Conservation (phyloP, 2,113 vertebrate genomes). For the Chauna torquata region DNA sequence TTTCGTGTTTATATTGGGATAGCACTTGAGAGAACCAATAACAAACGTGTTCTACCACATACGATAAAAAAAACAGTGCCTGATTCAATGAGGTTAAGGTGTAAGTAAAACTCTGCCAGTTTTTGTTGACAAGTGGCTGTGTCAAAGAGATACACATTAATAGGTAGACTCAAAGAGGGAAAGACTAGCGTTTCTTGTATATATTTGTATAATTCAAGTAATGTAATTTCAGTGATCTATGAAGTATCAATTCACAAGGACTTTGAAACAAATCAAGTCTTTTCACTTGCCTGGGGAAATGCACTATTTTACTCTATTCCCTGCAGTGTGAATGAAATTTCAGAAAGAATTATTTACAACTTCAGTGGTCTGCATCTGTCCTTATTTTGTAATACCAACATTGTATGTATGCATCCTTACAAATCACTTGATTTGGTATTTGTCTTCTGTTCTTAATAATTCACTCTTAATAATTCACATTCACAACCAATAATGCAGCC, state of each 20-base stretch:
- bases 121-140: not conserved
- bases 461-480: not conserved
- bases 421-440: not conserved
- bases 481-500: not conserved
- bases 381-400: not conserved
- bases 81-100: not conserved
- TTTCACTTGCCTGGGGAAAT: not conserved
- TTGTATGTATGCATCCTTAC: not conserved
- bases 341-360: not conserved
- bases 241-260: not conserved
- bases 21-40: not conserved
- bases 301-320: not conserved
- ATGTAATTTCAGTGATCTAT: not conserved
- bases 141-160: not conserved
- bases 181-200: not conserved
- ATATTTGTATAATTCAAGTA: not conserved
- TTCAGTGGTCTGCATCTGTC: not conserved
- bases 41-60: fast-evolving
- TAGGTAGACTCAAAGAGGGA: not conserved
- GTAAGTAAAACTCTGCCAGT: not conserved
- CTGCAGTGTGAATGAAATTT: not conserved
- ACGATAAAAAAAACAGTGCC: not conserved
- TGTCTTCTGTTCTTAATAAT: not conserved
- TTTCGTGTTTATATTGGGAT: not conserved
- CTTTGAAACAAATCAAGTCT: not conserved